phyloP scores from a whole-genome alignment of 1,140 invertebrate species.

The Parapsyche elsis region DNA sequence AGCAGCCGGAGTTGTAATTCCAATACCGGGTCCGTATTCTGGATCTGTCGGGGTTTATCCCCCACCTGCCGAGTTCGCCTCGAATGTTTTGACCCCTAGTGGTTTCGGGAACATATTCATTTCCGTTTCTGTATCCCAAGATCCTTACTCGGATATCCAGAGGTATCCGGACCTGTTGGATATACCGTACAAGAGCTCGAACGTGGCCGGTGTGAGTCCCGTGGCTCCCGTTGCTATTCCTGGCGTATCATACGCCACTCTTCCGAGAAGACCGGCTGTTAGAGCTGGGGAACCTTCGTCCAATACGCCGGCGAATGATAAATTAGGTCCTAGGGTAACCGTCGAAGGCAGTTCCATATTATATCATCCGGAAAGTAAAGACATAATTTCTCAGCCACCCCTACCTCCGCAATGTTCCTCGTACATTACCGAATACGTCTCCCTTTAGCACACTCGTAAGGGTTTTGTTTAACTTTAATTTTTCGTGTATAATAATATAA shows the following conservation, averaged over 20 bases:
- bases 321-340: constrained; percentile 88
- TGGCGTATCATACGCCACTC: constrained; percentile 71
- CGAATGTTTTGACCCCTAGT: constrained; percentile 52
- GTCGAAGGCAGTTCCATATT: constrained; percentile 85
- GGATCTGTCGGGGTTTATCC: constrained; percentile 51
- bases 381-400: constrained; percentile 43
- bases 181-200: constrained; percentile 72
- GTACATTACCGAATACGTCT: constrained; percentile 53
- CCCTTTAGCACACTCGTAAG: constrained; percentile 53
- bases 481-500: constrained; percentile 18
- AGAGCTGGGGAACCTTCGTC: constrained; percentile 63
- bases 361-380: constrained; percentile 75
- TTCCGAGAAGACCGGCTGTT: constrained; percentile 68
- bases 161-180: constrained; percentile 84
- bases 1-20: constrained; percentile 58
- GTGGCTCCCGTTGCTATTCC: constrained; percentile 38
- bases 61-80: constrained; percentile 61
- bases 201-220: constrained; percentile 60
- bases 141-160: constrained; percentile 70
- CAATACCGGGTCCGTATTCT: constrained; percentile 50
- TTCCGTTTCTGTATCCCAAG: constrained; percentile 77
- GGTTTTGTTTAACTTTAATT: neutral
- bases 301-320: constrained; percentile 80
- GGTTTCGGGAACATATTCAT: constrained; percentile 79
- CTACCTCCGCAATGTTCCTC: constrained; percentile 49